Base-by-base conservation (phyloP, 2,113 vertebrate species). In the Formicarius rufipectus region DNA sequence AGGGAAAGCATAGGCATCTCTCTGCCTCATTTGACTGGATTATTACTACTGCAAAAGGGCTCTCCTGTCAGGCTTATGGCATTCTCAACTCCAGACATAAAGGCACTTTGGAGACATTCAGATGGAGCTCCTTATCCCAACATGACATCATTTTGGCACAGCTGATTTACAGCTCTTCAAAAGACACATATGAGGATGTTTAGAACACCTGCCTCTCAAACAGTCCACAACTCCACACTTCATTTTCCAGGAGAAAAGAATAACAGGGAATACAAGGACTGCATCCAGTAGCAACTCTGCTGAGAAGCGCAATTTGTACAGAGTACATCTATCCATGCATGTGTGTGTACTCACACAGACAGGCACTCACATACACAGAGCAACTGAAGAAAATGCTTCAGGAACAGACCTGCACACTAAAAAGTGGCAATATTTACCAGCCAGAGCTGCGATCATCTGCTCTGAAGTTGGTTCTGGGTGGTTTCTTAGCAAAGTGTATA, bases 401-500 rank as follows among this genome's bases (percentile, higher is more conserved):
- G 55, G 33, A n/a, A 86, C 21, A 67, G 19, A 90, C 7, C 9
- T 50, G 58, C 25, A 68, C 56, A 85, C 31, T 71, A 73, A 50
- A 52, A 82, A 77, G 27, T 33, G 35, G 18, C 21, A 89, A 62
- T 91, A 95, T 58, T 96, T 97, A 97, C 98, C 98, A 55, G 96
- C 97, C n/a, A 99, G 96, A 56, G 98, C 96, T 84, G 98, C 87
- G 4, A 84, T 95, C 96, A 99, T 97, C 83, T 99, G 98, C 12
- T 98, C 98, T 40, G 98, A 94, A 81, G 82, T 97, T 84, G 98
- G 98, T 72, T 98, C 97, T 14, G 98, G 97, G 18, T 97, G 89
- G 91, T 98, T 99, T 96, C 99, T 98, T 89, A 99, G 95, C 87
- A 99, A 97, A 13, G 98, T 63, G 71, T 99, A 99, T 96, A 98